Conservation (phyloP, 35 echinoderm and acorn worm species). For the Lytechinus variegatus region DNA sequence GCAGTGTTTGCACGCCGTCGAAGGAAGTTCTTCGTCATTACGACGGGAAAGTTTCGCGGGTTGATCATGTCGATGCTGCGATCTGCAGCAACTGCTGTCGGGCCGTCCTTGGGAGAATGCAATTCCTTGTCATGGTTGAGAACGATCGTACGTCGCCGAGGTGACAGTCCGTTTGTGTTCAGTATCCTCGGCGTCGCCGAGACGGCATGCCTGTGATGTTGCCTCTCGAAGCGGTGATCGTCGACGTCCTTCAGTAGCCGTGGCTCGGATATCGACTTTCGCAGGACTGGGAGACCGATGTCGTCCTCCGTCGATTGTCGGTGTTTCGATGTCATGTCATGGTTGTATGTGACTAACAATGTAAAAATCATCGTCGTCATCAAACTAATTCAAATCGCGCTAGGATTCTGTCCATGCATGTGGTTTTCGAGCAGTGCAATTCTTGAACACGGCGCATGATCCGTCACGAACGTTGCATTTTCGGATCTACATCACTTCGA, state of each 20-base stretch:
- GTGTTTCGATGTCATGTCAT: background rate
- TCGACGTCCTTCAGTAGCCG: background rate
- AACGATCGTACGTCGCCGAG: background rate
- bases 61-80: constrained; percentile 46
- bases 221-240: background rate
- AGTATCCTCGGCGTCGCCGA: constrained; percentile 9
- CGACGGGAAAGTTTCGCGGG: constrained; percentile 4
- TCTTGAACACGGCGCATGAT: too few species aligned
- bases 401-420: background rate
- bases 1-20: background rate
- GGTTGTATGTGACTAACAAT: background rate
- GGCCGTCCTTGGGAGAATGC: background rate
- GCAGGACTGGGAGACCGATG: background rate
- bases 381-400: background rate
- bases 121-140: background rate
- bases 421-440: too few species aligned
- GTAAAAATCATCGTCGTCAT: background rate
- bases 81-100: background rate
- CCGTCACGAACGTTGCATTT: background rate
- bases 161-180: background rate
- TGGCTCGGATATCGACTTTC: constrained; percentile 9
- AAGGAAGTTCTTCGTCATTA: constrained; percentile 34
- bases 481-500: background rate
- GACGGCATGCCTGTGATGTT: background rate
- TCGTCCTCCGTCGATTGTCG: background rate